Percentiles rank a stretch among this genome's conserved stretches.
Conservation (phyloP, 2,797 vertebrate species). For the Sandelia bainsii region DNA sequence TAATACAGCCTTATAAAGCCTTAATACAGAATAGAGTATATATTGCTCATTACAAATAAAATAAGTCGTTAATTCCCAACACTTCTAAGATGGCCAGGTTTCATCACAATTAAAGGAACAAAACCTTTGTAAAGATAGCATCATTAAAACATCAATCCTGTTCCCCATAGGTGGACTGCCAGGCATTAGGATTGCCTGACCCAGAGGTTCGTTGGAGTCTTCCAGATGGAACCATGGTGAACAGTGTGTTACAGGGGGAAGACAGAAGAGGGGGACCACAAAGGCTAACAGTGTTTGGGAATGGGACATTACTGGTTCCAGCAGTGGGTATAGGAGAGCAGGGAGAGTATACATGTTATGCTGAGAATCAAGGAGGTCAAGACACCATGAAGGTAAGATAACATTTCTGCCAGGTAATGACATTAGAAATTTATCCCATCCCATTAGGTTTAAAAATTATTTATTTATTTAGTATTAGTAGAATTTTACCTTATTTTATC, state of each 20-base stretch:
- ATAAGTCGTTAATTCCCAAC: neutral
- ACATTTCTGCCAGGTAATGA: neutral
- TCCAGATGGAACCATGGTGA: constrained; percentile 93
- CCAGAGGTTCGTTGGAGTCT: constrained; percentile 93
- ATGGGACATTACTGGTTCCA: constrained; percentile 93
- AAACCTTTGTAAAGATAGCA: neutral
- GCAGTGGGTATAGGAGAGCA: constrained; percentile 88
- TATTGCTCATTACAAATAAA: neutral
- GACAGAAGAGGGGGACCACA: constrained; percentile 81
- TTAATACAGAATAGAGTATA: neutral
- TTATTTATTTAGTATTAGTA: too few relatives aligned
- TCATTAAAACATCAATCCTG: constrained; percentile 13
- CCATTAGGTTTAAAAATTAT: neutral
- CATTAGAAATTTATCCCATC: neutral
- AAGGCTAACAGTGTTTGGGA: constrained; percentile 90
- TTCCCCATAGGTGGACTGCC: constrained; percentile 88
- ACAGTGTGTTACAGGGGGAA: constrained; percentile 87
- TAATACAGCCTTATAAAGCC: neutral
- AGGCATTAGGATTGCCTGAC: constrained; percentile 92
- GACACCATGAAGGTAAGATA: constrained; percentile 91
- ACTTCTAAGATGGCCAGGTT: neutral
- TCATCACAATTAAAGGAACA: constrained; percentile 1
- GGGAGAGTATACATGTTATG: constrained; percentile 94
- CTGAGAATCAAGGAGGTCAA: constrained; percentile 91
- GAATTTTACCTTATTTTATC: neutral